phyloP scores from a whole-genome alignment of 2,113 vertebrate species.

The Melanerpes formicivorus region DNA sequence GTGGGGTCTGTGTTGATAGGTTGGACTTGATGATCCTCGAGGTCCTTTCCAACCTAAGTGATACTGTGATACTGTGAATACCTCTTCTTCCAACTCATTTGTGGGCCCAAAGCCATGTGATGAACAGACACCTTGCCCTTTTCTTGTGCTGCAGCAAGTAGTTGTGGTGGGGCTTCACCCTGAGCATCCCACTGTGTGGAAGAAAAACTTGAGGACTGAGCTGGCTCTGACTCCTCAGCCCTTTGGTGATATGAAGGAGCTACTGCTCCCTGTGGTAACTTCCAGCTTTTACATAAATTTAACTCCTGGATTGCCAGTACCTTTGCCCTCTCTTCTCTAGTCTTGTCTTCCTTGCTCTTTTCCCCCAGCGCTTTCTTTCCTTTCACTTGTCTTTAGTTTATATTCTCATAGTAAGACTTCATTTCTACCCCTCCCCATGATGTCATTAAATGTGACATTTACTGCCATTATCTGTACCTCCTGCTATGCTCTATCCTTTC shows the following conservation, averaged over 20 bases:
- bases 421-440: neutral
- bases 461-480: neutral
- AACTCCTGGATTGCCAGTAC: neutral
- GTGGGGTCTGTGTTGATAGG: too few relatives aligned
- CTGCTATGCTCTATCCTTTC: neutral
- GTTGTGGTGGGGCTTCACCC: neutral
- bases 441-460: constrained; percentile 11
- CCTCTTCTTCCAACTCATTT: neutral
- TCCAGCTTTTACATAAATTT: neutral
- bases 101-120: accelerated
- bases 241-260: neutral
- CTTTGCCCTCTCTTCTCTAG: neutral
- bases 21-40: too few relatives aligned
- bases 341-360: neutral
- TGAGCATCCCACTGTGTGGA: accelerated
- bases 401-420: neutral
- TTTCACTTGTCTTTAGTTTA: neutral
- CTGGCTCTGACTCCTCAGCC: neutral
- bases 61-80: too few relatives aligned
- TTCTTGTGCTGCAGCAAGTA: neutral
- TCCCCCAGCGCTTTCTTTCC: neutral
- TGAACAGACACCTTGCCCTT: neutral
- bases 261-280: neutral
- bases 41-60: too few relatives aligned
- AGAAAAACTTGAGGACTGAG: neutral